Conservation (phyloP, 2,113 vertebrate species). For the Amazona vittata region DNA sequence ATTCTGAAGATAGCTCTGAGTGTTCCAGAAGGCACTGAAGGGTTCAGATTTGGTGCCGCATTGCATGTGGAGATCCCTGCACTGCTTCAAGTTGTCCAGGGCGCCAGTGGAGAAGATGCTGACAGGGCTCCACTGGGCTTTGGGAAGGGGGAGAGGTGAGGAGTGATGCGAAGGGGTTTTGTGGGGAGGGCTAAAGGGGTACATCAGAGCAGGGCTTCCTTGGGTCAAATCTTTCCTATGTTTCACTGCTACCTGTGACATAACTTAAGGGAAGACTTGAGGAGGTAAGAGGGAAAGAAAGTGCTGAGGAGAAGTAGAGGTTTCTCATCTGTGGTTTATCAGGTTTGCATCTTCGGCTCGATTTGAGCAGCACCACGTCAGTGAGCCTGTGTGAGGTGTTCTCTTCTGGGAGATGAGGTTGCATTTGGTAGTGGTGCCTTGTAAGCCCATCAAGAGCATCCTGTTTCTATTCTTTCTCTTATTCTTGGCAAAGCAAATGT, state of each 20-base stretch:
- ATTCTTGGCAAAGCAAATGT: constrained; percentile 44
- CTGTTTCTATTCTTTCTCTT: constrained; percentile 38
- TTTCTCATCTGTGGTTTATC: not conserved
- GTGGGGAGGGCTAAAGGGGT: not conserved
- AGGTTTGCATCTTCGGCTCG: not conserved
- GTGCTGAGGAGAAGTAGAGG: not conserved
- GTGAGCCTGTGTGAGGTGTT: not conserved
- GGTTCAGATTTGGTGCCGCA: not conserved
- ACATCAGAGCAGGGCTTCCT: not conserved
- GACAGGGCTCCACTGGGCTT: not conserved
- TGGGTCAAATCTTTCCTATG: not conserved
- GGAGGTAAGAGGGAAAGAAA: not conserved
- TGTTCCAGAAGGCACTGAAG: constrained; percentile 58
- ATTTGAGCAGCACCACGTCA: not conserved
- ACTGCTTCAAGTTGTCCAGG: not conserved
- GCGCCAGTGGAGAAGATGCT: not conserved
- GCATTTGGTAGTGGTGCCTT: not conserved
- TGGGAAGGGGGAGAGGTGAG: not conserved
- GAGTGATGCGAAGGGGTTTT: not conserved
- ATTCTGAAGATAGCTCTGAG: constrained; percentile 68
- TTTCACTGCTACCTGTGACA: not conserved
- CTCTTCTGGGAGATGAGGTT: not conserved
- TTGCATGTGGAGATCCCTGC: not conserved
- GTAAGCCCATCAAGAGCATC: not conserved
- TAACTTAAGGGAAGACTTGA: not conserved